These are phyloP conservation scores for Theodoxus fluviatilis DNA, from an alignment of 2,888 invertebrate genomes.

Conservation along the genomic window DNA sequence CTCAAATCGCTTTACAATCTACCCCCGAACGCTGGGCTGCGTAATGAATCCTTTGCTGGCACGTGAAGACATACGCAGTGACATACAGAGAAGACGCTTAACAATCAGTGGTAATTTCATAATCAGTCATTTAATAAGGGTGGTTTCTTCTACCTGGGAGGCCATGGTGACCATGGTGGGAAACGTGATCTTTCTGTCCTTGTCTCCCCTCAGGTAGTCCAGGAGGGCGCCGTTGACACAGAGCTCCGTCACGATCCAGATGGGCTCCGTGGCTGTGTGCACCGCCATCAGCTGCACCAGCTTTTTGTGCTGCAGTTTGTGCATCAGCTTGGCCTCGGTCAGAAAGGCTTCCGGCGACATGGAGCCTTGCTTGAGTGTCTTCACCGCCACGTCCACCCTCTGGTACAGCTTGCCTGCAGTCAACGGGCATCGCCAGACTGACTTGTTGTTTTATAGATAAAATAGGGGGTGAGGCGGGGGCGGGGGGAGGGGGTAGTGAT, in stretches of 20 bases:
- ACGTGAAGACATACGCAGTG: too few species aligned
- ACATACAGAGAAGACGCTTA: too few species aligned
- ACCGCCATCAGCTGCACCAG: constrained; percentile 87
- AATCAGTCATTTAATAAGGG: too few species aligned
- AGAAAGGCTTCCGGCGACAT: constrained; percentile 94
- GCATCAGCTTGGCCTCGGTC: constrained; percentile 74
- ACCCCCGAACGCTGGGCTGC: too few species aligned
- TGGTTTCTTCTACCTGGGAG: constrained; percentile 76
- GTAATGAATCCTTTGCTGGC: too few species aligned
- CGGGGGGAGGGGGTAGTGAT: too few species aligned
- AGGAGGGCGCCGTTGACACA: constrained; percentile 95
- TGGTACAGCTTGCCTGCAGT: constrained; percentile 85
- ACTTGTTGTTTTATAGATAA: too few species aligned
- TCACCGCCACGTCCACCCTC: constrained; percentile 95
- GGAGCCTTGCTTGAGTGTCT: constrained; percentile 92
- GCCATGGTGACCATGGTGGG: constrained; percentile 84
- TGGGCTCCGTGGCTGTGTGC: constrained; percentile 84
- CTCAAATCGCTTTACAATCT: too few species aligned
- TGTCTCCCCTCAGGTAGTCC: constrained; percentile 85
- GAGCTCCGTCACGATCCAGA: constrained; percentile 89
- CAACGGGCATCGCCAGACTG: too few species aligned
- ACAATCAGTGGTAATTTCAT: too few species aligned
- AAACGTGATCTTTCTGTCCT: constrained; percentile 85
- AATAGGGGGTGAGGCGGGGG: too few species aligned
- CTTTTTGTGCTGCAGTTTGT: constrained; percentile 68